These are phyloP conservation scores for Drosophila maculinotata DNA, from an alignment of 2,888 invertebrate genomes.

Conservation along the genomic window DNA sequence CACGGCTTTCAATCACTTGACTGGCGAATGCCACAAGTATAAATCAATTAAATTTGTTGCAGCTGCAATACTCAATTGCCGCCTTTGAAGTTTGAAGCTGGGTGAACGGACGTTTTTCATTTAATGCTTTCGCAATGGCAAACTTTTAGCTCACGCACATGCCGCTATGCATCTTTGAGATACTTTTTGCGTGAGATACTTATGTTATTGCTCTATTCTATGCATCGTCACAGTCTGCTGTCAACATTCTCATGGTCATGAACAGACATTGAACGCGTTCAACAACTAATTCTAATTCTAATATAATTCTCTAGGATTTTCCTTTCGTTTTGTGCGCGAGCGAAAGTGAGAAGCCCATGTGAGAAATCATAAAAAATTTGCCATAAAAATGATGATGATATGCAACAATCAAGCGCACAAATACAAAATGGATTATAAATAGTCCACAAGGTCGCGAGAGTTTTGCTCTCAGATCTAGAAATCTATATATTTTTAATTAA, in stretches of 20 bases:
- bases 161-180: conserved; percentile 27
- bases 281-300: conserved; percentile 44
- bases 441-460: conserved; percentile 65
- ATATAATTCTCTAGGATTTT: conserved; percentile 27
- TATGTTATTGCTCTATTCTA: not conserved
- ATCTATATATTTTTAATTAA: conserved; percentile 32
- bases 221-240: conserved; percentile 14
- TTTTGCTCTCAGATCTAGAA: conserved; percentile 38
- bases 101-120: conserved; percentile 30
- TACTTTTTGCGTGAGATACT: conserved; percentile 20
- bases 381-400: conserved; percentile 67
- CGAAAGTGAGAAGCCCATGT: conserved; percentile 54
- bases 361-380: conserved; percentile 30
- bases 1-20: conserved; percentile 62
- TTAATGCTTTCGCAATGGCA: conserved; percentile 47
- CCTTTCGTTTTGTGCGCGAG: conserved; percentile 35
- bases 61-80: conserved; percentile 67
- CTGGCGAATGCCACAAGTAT: conserved; percentile 51
- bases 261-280: conserved; percentile 72
- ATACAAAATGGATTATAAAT: conserved; percentile 60
- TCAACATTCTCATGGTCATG: conserved; percentile 49
- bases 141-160: conserved; percentile 33
- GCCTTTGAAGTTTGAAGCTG: conserved; percentile 64
- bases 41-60: conserved; percentile 73
- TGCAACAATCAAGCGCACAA: conserved; percentile 30